phyloP scores from a whole-genome alignment of 2,113 vertebrate species.

The Morphnarchus princeps region DNA sequence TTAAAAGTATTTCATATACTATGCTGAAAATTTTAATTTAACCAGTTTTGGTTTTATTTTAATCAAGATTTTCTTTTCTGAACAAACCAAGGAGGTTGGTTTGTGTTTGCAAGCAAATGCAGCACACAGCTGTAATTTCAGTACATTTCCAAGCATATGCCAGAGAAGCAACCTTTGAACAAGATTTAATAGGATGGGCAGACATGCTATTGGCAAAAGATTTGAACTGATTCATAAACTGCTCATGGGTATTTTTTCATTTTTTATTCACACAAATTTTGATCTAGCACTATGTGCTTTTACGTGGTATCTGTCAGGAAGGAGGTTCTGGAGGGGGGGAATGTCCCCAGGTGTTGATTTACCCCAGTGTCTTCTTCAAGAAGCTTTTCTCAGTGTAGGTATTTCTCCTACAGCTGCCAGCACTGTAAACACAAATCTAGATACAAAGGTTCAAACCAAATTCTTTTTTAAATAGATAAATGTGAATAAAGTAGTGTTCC shows the following conservation, averaged over 20 bases:
- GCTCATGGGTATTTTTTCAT: not conserved
- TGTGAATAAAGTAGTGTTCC: not conserved
- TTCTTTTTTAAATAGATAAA: not conserved
- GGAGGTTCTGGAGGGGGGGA: not conserved
- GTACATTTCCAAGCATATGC: not conserved
- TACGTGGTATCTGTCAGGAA: not conserved
- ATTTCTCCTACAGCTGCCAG: not conserved
- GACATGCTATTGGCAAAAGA: not conserved
- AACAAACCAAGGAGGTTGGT: not conserved
- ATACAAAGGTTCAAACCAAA: not conserved
- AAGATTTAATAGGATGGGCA: not conserved
- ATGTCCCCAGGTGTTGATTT: not conserved
- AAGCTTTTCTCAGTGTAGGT: not conserved
- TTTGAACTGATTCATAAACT: not conserved
- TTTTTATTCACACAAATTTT: not conserved
- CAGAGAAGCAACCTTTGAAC: not conserved
- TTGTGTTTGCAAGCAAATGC: not conserved
- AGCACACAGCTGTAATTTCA: not conserved
- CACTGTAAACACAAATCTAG: not conserved
- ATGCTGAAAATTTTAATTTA: not conserved
- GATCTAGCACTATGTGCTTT: not conserved
- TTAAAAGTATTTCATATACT: not conserved
- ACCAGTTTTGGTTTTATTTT: not conserved
- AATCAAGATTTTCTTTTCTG: not conserved
- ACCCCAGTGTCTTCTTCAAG: not conserved